Evolutionary conservation across 2,113 vertebrate species (phyloP), one percentile per base, ranked within the genome.

Genomic region (Laterallus jamaicensis): DNA sequence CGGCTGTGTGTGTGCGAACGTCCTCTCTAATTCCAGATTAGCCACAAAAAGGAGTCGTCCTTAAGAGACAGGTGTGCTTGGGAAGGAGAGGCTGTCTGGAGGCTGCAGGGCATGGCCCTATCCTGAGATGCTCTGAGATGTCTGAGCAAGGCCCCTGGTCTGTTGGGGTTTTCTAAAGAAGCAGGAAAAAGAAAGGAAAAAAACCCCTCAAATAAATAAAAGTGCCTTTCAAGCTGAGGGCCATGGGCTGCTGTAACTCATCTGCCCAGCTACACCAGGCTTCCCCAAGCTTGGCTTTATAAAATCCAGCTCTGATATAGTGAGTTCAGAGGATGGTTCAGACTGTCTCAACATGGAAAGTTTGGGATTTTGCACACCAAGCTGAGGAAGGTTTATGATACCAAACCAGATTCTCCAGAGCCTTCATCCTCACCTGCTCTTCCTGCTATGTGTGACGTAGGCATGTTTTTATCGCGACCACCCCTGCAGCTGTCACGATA

Each of bases 21-120:
- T 71, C 83, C 83, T 91, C 81, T 94, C 85, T 96, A 94, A 95
- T 88, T 92, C 94, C 92, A 92, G 96, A 96, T 94, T 89, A 95
- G 74, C 80, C 83, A 62, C 74, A 52, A 70, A 93, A 74, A 95
- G 74, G 77, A 93, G 86, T 93, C 28, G 15, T 75, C 58, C 92
- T 76, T 91, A 90, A 89, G 94, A 63, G 92, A 55, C 37, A 39
- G 91, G 69, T 44, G 0, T 66, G 88, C 92, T 82, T n/a, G 55
- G 82, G 62, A 94, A 58, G 55, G 68, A 91, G 81, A 18, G 79
- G 52, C 76, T 80, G 64, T 18, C 73, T 84, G 84, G 26, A 71
- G 84, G 29, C 77, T 95, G 42, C 70, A 37, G 83, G 64, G 42
- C 77, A n/a, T 47, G 5, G 42, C 47, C 2, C 58, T 79, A 0